Base-by-base conservation (phyloP, 2,888 invertebrate species). In the Xylophagus ater region DNA sequence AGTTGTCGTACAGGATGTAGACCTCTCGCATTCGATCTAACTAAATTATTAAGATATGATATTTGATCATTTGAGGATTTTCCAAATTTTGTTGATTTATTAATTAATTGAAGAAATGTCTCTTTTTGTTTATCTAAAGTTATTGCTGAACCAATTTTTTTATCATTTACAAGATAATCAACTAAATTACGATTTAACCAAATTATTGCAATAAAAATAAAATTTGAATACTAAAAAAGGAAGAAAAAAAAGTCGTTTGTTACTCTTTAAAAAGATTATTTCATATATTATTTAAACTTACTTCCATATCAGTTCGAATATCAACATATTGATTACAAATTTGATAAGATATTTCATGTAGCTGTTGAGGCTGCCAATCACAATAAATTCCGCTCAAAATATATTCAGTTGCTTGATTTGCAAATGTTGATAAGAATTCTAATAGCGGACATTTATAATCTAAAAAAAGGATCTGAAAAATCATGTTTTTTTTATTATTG, bases 151-250 rank as follows among this genome's bases (percentile, higher is more conserved):
- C 61, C 61, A 19, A 61, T 55, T 42, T 57, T 55, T 41, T 57
- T 60, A 31, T 61, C 62, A 34, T 60, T 52, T 45, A 62, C 56
- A 4, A 61, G 46, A 42, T 53, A 62, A 40, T 61, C 59, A 17
- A 52, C 52, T 3, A 61, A 53, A 39, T 56, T 54, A 26, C 58
- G 61, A 40, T 60, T 59, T 25, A 58, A 58, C 61, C 62, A 61
- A 42, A 54, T 56, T 37, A 62, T 53, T 35, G 50, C 53, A 44
- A 56, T 58, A 46, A 62, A 61, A 49, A 57, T 59, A 48, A 49
- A 53, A 43, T 59, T 55, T 34, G 52, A 55, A 34, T 57, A 52
- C 49, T 60, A 42, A 8, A 29, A 42, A 32, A 32, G 19, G 2
- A 37, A 12, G 21, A 25, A 7, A 13, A 7, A 10, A 10, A 34